phyloP scores from a whole-genome alignment of 2,888 invertebrate genomes.

The Hyalella azteca region DNA sequence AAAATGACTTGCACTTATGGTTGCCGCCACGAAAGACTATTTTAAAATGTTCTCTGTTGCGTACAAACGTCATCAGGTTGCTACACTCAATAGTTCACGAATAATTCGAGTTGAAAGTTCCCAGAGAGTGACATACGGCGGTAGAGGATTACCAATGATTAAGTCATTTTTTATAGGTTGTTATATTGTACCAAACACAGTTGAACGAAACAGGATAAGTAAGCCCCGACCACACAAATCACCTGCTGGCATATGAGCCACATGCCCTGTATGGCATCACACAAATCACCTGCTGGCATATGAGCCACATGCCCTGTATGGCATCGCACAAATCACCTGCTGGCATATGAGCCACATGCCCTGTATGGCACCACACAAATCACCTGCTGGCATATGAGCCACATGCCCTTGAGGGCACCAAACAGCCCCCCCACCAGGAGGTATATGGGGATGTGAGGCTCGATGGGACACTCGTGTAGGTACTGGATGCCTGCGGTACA shows the following conservation, averaged over 20 bases:
- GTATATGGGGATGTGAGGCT: constrained; percentile 79
- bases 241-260: constrained; percentile 66
- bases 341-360: constrained; percentile 73
- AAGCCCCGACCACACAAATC: no score
- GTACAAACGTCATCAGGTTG: no score
- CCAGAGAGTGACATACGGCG: no score
- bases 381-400: constrained; percentile 65
- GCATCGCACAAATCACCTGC: constrained; percentile 79
- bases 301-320: constrained; percentile 72
- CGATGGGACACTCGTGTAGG: constrained; percentile 78
- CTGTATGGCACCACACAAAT: constrained; percentile 71
- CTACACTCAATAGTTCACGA: no score
- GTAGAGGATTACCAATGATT: no score
- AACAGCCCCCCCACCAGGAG: constrained; percentile 83
- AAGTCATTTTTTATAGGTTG: no score
- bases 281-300: constrained; percentile 78
- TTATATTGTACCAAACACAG: no score
- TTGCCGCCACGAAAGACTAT: no score
- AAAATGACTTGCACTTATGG: no score
- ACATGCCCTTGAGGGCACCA: constrained; percentile 74
- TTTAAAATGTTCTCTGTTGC: no score
- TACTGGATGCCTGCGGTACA: constrained; percentile 74
- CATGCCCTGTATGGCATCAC: constrained; percentile 74
- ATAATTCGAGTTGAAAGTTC: no score
- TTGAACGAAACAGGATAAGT: no score